Evolutionary conservation across 1,140 invertebrate species (phyloP), one percentile per base, ranked within the genome.

Genomic region (Drosophila bipectinata): DNA sequence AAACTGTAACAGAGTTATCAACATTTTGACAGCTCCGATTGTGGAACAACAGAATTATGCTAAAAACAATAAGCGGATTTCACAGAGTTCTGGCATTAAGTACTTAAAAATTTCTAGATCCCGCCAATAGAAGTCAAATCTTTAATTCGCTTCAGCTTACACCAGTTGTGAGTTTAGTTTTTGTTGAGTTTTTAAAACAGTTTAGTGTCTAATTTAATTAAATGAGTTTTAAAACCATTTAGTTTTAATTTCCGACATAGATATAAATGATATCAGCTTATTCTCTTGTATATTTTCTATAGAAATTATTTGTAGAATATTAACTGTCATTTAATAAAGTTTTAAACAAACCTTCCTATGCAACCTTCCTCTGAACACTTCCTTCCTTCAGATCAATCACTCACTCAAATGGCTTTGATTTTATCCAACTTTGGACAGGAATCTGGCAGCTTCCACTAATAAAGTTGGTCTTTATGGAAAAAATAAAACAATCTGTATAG

Each of bases 1-100:
- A 76, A 76, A 72, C 67, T 60, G 66, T 72, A 47, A 72, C 66
- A 47, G 68, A 72, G 67, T 72, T 72, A 72, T 77, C 74, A 62
- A 47, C 57, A 69, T 77, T 77, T 61, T 59, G 73, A 77, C 74
- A 77, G 74, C 64, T 71, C 59, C 64, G 60, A 54, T 69, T 71
- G 54, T 60, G 57, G 49, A 77, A 77, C 52, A 77, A 68, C 58
- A 57, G 54, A 45, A 77, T 76, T 55, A 69, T 68, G 67, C 57
- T 14, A 56, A 54, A 69, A 51, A 51, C 44, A 58, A 56, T 77
- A 72, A 72, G 75, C 75, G 44, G 75, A 57, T 77, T 77, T 52
- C 0, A 7, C 9, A 52, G 15, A 14, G 15, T 52, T 68, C 7
- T 12, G 9, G 66, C 32, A 57, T 72, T 72, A 71, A 72, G 68